Conservation (phyloP, 2,797 vertebrate species). For the Mormyrus proboscirostris region DNA sequence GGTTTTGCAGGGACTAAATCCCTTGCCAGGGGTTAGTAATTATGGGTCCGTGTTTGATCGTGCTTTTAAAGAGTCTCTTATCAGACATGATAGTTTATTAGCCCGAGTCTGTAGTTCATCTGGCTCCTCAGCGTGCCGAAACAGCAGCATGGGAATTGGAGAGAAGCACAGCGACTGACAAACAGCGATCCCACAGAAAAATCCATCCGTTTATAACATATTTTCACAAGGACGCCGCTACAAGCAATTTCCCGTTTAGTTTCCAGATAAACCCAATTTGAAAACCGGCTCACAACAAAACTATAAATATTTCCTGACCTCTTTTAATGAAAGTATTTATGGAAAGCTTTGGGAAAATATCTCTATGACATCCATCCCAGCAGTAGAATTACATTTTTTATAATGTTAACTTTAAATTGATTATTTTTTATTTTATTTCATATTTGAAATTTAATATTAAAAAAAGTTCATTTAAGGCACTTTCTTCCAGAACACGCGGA, state of each 20-base stretch:
- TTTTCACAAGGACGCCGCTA: not conserved
- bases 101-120: not conserved
- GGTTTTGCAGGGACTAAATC: constrained; percentile 10
- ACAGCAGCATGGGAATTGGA: not conserved
- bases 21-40: constrained; percentile 8
- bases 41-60: constrained; percentile 8
- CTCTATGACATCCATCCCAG: not conserved
- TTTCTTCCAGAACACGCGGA: not conserved
- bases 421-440: not conserved
- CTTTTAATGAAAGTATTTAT: not conserved
- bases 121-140: not conserved
- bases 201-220: not conserved
- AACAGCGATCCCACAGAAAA: not conserved
- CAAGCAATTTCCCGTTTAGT: not conserved
- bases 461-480: not conserved
- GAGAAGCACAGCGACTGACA: not conserved
- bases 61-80: constrained; percentile 1
- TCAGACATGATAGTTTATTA: not conserved
- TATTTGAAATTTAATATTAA: not conserved
- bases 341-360: not conserved
- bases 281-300: not conserved
- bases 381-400: not conserved
- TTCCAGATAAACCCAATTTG: not conserved
- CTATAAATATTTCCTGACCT: not conserved
- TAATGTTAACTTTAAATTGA: not conserved